Base-by-base conservation (phyloP, 1,140 invertebrate genomes). In the Triops longicaudatus region DNA sequence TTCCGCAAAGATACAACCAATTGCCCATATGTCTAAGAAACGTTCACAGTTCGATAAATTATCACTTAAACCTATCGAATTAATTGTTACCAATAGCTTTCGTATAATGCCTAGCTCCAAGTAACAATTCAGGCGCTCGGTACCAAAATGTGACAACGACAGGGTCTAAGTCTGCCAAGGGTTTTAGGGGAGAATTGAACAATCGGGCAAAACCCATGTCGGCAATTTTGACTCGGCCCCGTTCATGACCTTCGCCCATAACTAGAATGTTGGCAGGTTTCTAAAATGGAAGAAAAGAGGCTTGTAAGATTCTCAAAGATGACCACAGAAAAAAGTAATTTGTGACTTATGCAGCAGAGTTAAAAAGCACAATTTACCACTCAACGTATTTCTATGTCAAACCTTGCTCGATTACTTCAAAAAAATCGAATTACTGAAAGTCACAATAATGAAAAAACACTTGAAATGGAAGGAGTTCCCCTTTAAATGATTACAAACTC, bases 131-230 rank as follows among this genome's bases (percentile, higher is more conserved):
- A 2, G 97, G 97, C 12, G 97, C 97, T 83, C 97, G 88, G 85
- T 99, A 99, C 98, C 98, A 99, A 87, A 99, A 99, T 79, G 98
- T 99, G 14, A 99, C 98, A 72, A 99, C 98, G 27, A 99, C 98
- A 73, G 98, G 98, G 89, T 99, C 98, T 78, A 99, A 87, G 86
- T 98, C 96, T 26, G 96, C 96, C 43, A 99, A 85, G 1, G 98
- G 97, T 85, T 99, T 99, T 26, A 99, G 85, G 4, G 98, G 98
- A 4, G 96, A 95, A 88, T 99, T 98, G 82, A 99, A 99, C 37
- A 99, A 87, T 80, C 98, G 88, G n/a, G 98, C 98, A 88, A 99
- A 99, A 12, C 98, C 98, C 97, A 99, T 99, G 83, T 99, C 98
- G 76, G 98, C 98, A 83, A 99, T 99, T 89, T 99, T 99, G 0